Evolutionary conservation across 2,888 invertebrate genomes (phyloP).

Genomic region (Dendrolimus houi): DNA sequence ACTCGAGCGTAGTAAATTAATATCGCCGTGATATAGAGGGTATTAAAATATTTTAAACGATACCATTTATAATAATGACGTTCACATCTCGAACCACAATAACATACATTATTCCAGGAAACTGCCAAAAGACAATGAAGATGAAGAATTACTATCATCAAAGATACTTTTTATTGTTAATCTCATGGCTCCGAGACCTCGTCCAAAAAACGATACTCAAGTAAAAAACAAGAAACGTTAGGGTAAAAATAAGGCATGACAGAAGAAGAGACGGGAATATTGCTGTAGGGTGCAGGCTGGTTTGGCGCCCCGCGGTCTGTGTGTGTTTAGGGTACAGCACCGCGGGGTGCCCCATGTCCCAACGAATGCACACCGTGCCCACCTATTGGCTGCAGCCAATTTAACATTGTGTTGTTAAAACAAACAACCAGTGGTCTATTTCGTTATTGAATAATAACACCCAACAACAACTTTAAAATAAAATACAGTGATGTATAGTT

Average conservation of each 20-base stretch:
- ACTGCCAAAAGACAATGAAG: constrained; percentile 76
- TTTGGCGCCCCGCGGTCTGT: constrained; percentile 73
- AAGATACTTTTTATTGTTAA: constrained; percentile 66
- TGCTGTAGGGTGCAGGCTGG: constrained; percentile 53
- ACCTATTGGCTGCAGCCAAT: constrained; percentile 67
- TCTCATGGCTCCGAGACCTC: constrained; percentile 48
- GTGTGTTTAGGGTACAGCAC: constrained; percentile 61
- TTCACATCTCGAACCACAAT: constrained; percentile 68
- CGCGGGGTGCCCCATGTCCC: constrained; percentile 39
- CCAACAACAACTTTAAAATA: constrained; percentile 4
- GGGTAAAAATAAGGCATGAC: constrained; percentile 67
- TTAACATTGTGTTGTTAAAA: constrained; percentile 66
- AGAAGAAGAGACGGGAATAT: constrained; percentile 69
- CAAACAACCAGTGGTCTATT: constrained; percentile 47
- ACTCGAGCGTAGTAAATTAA: constrained; percentile 73
- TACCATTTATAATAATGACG: constrained; percentile 72
- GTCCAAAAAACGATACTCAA: constrained; percentile 50
- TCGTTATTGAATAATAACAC: constrained; percentile 43
- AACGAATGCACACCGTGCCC: constrained; percentile 27
- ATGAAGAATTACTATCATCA: constrained; percentile 75
- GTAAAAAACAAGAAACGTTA: constrained; percentile 64
- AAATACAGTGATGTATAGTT: no score
- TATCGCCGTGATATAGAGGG: constrained; percentile 70
- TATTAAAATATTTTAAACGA: constrained; percentile 76
- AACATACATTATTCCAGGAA: constrained; percentile 73